Percentiles rank a stretch among this genome's conserved stretches.
Evolutionary conservation across 2,113 vertebrate genomes (phyloP).

Genomic region (Myocastor coypus): DNA sequence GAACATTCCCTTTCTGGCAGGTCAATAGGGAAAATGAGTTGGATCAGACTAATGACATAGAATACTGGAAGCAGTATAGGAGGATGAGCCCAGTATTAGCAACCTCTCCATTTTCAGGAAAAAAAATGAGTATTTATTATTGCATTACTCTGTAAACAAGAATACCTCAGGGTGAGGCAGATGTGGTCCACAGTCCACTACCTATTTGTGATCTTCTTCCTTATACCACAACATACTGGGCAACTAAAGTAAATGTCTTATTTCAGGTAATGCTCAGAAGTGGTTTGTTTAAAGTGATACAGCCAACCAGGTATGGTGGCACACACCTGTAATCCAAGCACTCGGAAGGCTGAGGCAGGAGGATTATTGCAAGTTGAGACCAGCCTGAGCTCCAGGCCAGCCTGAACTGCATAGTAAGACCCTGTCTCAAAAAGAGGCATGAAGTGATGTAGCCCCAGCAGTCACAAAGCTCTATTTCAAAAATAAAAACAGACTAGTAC

Average conservation of each 20-base stretch:
- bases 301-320: not conserved
- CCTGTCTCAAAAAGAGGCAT: not conserved
- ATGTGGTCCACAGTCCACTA: not conserved
- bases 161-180: not conserved
- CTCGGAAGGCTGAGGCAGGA: too few species aligned
- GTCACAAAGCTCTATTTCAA: not conserved
- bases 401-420: too few species aligned
- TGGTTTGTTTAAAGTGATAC: not conserved
- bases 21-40: not conserved
- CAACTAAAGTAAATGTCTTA: not conserved
- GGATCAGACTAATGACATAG: not conserved
- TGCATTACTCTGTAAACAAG: not conserved
- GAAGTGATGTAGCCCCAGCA: not conserved
- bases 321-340: too few species aligned
- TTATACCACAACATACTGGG: not conserved
- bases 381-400: too few species aligned
- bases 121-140: not conserved
- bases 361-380: too few species aligned
- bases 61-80: not conserved
- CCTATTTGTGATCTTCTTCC: not conserved
- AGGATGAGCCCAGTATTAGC: not conserved
- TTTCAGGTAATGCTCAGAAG: not conserved
- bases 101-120: not conserved
- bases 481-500: not conserved
- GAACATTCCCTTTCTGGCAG: not conserved